These are phyloP conservation scores for Dichetophora obliterata DNA, from an alignment of 2,888 invertebrate species.

Conservation along the genomic window DNA sequence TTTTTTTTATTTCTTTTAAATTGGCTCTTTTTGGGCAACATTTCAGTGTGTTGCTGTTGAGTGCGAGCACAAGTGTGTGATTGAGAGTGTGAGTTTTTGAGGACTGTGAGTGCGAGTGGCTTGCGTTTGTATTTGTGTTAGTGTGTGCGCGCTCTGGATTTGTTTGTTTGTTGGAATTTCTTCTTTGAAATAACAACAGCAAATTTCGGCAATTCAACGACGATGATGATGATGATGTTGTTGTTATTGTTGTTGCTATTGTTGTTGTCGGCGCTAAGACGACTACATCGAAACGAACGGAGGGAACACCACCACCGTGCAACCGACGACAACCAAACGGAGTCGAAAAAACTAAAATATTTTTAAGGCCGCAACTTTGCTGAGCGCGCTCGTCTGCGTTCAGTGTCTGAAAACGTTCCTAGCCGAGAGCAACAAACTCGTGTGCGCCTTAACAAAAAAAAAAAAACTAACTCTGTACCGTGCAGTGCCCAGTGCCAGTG, in stretches of 20 bases:
- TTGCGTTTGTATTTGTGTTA: slow-evolving; percentile 1
- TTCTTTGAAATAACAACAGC: background rate
- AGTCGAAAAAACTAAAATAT: slow-evolving; percentile 28
- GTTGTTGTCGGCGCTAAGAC: slow-evolving; percentile 1
- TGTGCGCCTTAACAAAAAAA: slow-evolving; percentile 17
- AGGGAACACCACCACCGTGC: background rate
- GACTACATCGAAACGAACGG: background rate
- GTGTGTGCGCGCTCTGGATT: slow-evolving; percentile 22
- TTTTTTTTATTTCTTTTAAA: background rate
- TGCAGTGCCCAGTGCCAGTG: slow-evolving; percentile 40
- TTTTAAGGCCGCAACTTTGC: slow-evolving; percentile 43
- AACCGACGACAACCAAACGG: background rate
- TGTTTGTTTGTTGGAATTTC: slow-evolving; percentile 42
- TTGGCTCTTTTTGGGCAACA: slow-evolving; percentile 21
- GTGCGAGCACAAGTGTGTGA: background rate
- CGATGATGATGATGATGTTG: background rate
- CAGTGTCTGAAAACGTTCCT: slow-evolving; percentile 68
- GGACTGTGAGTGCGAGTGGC: slow-evolving; percentile 18
- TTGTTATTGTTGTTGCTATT: background rate
- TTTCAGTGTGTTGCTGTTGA: background rate
- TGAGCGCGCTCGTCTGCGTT: slow-evolving; percentile 45
- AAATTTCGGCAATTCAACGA: background rate
- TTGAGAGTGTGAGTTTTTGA: slow-evolving; percentile 33
- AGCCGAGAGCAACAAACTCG: slow-evolving; percentile 65
- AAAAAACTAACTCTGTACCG: slow-evolving; percentile 23